Base-by-base conservation (phyloP, 2,888 invertebrate genomes). In the Proisotoma minuta region DNA sequence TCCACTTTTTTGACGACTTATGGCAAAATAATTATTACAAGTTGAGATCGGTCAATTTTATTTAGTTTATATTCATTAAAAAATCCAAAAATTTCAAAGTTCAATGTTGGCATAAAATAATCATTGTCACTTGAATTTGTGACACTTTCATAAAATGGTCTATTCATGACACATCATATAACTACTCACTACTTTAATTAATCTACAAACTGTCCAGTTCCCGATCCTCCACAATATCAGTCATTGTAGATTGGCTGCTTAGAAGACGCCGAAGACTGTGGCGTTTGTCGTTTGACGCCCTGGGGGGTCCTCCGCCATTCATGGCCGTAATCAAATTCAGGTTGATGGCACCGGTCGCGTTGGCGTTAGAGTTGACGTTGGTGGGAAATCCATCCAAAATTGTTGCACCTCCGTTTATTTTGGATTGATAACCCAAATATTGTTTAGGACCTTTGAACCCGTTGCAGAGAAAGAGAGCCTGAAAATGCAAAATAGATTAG, bases 201-300 rank as follows among this genome's bases (percentile, higher is more conserved):
- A 20, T 43, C 51, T 65, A 70, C 52, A 70, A 60, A 60, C 62
- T 68, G 28, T 70, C 70, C 48, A 70, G 29, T 54, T 68, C 68
- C 27, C 68, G 51, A 28, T 68, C 68, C 48, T 71, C 71, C 1
- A 60, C 65, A 53, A 68, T 68, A 27, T 71, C 71, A 53, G 59
- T 68, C 70, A 70, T 70, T 5, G 62, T 65, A 3, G 68, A 67
- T 58, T 69, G 68, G 4, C 63, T 66, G 1, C 68, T 67, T 8
- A 71, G 59, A 10, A 71, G 62, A 59, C 68, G 59, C 50, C 64
- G 54, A 10, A 69, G 56, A 1, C 68, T 69, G 18, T 65, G 71
- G 40, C 69, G 40, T 53, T 67, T 69, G 1, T 40, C 51, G 20
- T 50, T 43, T 3, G 3, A 4, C 8, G 23, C 39, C 8, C 8